These are phyloP conservation scores for Bombyx mandarina DNA, from an alignment of 1,140 invertebrate species.

Conservation along the genomic window DNA sequence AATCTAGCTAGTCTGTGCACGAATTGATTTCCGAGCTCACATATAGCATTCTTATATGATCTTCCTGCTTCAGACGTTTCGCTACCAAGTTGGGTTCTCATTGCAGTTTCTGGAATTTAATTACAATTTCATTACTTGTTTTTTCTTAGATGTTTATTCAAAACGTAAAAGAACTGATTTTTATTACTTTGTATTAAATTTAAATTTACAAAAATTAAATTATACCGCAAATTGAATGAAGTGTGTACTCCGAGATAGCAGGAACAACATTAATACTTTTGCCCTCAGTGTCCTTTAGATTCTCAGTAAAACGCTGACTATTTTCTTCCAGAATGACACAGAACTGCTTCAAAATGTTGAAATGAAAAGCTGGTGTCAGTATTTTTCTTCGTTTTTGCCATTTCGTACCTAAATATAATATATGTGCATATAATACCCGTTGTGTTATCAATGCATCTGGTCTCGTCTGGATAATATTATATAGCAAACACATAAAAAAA, in stretches of 20 bases:
- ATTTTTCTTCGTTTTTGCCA: constrained; percentile 83
- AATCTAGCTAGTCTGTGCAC: constrained; percentile 31
- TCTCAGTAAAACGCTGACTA: constrained; percentile 14
- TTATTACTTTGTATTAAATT: too few species aligned
- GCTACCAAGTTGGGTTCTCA: constrained; percentile 31
- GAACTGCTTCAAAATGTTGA: constrained; percentile 81
- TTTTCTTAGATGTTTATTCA: too few species aligned
- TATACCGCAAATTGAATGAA: constrained; percentile 41
- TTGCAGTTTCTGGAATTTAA: constrained; percentile 38
- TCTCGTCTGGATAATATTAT: too few species aligned
- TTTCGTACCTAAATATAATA: constrained; percentile 71
- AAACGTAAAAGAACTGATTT: too few species aligned
- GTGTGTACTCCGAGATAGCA: constrained; percentile 28
- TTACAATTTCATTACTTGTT: neutral
- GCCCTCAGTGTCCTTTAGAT: constrained; percentile 20
- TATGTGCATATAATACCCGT: too few species aligned
- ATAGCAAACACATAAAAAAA: too few species aligned
- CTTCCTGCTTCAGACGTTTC: too few species aligned
- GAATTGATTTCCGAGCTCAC: constrained; percentile 31
- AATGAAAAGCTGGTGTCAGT: constrained; percentile 88
- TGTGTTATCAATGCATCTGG: too few species aligned
- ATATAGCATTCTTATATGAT: constrained; percentile 37
- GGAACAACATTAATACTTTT: constrained; percentile 25
- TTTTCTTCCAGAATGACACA: too few species aligned
- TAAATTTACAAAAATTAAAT: neutral